Base-by-base conservation (phyloP, 2,113 vertebrate species). In the Polyodon spathula region DNA sequence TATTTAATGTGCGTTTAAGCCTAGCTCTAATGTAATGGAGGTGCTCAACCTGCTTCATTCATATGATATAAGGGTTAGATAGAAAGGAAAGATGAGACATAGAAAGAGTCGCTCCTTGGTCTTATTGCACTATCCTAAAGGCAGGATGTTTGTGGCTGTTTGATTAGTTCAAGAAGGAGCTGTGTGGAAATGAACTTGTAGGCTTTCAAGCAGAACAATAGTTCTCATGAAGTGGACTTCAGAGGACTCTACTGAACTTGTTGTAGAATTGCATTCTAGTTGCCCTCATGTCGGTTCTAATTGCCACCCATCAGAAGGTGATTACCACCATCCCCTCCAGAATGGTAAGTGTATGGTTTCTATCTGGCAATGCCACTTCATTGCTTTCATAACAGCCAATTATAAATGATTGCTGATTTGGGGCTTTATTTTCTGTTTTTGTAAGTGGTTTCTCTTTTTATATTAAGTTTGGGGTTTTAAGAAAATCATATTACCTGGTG, bases 301-400 rank as follows among this genome's bases (percentile, higher is more conserved):
- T 88, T 58, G 77, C 68, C 38, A 75, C 85, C 61, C 79, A 83
- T 10, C 63, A 82, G 40, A 88, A 76, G 71, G 74, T 82, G 51
- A 74, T 80, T 37, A 74, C 70, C 55, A 66, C 78, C 56, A 39
- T 64, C 63, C 64, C 67, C 53, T 80, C 78, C 61, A 81, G 81
- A 68, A 76, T 74, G 81, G 84, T 84, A 79, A 85, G 83, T 38
- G 73, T 7, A 46, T 46, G 14, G 8, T 46, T 46, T 46, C 14
- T 46, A 27, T 27, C 27, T 27, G 27, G 27, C 3, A 27, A 27
- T 27, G 3, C 27, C 1, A 3, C 27, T 27, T 27, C 27, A 27
- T 27, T 27, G 27, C 27, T 27, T 27, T 27, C 3, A 27, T 2
- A 27, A 27, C 27, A 27, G 27, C 27, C 27, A 27, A 3, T 27